Percentiles rank a stretch among this genome's conserved stretches.
These are phyloP conservation scores for Acanthis flammea DNA, from an alignment of 2,797 vertebrate species.

Conservation along the genomic window DNA sequence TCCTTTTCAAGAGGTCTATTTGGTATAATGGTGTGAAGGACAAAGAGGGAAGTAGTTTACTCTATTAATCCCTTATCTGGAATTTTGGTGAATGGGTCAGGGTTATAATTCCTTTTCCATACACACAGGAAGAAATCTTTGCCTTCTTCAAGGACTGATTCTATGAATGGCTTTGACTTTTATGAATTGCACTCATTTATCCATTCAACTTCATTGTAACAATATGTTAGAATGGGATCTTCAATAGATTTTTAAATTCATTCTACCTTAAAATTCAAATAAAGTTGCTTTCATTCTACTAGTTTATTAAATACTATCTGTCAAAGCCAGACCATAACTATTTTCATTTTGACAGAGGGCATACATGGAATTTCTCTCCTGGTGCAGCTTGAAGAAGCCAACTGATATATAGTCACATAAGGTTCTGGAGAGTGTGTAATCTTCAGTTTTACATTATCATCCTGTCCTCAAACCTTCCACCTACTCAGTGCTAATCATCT, in stretches of 20 bases:
- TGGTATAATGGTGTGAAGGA: background rate
- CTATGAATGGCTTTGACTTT: background rate
- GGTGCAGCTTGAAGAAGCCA: background rate
- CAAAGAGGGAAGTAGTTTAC: background rate
- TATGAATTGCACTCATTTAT: background rate
- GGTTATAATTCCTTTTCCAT: background rate
- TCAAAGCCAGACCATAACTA: background rate
- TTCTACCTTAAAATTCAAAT: background rate
- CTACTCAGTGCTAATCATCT: background rate
- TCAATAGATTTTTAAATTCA: background rate
- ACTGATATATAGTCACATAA: background rate
- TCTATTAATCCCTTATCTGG: background rate
- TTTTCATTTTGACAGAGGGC: background rate
- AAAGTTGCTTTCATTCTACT: background rate
- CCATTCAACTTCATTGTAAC: background rate
- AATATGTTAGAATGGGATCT: background rate
- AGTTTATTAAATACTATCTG: background rate
- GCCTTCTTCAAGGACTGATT: background rate
- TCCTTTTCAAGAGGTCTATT: background rate
- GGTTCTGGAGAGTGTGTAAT: background rate
- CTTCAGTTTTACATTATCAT: background rate
- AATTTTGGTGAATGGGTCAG: background rate
- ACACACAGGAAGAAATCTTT: background rate
- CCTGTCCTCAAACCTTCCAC: background rate
- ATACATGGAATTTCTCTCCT: background rate